Base-by-base conservation (phyloP, 2,888 invertebrate genomes). In the Chrysopilus asiliformis region DNA sequence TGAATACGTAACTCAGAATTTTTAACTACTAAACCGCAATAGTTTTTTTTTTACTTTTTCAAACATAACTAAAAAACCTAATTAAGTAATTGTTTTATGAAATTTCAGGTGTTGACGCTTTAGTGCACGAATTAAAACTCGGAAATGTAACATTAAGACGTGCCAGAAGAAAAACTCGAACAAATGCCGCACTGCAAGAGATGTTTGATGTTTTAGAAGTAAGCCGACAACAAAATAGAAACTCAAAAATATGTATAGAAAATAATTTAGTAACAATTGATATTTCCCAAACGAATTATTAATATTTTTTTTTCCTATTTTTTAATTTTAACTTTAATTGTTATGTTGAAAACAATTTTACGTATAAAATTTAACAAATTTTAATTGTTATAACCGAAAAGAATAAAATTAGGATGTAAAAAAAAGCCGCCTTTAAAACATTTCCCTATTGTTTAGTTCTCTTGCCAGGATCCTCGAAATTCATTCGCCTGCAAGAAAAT, bases 141-240 rank as follows among this genome's bases (percentile, higher is more conserved):
- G 61, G 61, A 17, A 56, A 54, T 34, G 60, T 61, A 15, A 61
- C 61, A 12, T 45, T 61, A 31, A 52, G 61, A 31, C 57, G 58
- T 33, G 59, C 58, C 47, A 56, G 60, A 30, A 53, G 59, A 36
- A 56, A 52, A 43, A 59, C 59, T 15, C 52, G 52, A 41, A 58
- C 57, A 32, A 60, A 56, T 51, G 57, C 55, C 45, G 60, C 60
- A 39, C 51, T 61, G 8, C 54, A 59, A 47, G 59, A 60, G 53
- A 60, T 61, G 58, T 62, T 61, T 53, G 54, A 62, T 49, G 57
- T 60, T 27, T 46, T 62, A 43, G 61, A 62, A 50, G 54, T 57
- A 51, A 60, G 58, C 47, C 56, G 58, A 45, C 58, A 57, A 45
- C 61, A 60, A 46, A 61, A 61, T 46, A 53, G 61, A 24, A 55